Base-by-base conservation (phyloP, 2,113 vertebrate species). In the Oreochromis tanganicae region DNA sequence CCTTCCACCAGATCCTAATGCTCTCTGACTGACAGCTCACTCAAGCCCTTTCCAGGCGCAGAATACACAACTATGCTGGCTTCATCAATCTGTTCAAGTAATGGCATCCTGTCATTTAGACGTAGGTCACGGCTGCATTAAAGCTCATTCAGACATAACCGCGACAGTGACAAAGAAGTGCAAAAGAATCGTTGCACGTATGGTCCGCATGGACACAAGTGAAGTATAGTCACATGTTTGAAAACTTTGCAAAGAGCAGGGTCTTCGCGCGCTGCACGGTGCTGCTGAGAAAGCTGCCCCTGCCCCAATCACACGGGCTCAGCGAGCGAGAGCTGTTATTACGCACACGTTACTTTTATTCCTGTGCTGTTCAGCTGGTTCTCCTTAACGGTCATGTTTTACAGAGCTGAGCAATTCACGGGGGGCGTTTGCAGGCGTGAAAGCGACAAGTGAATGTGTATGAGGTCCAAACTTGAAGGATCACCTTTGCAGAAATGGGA, bases 1-100 rank as follows among this genome's bases (percentile, higher is more conserved):
- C 54, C 91, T 59, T 89, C 38, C 48, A 89, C 92, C 91, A 89
- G 92, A 94, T 89, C 82, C 34, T 93, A 95, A 95, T 94, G 90
- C 85, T 81, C 82, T 90, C 90, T 92, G 91, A 94, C 92, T 88
- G 89, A 87, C 88, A 43, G 93, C 86, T 93, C 90, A 91, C 88
- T 92, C 43, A 78, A 52, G 46, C 73, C 46, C 27, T 78, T 48
- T 78, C 48, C 46, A 78, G 27, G 29, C 10, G 1, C 29, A n/a
- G 46, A 78, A 34, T 78, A 52, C 73, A 78, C 27, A 78, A 32
- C 73, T 78, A 52, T 34, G 73, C 46, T 34, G 73, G 73, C 27
- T 78, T 78, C 73, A 78, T 78, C 73, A 78, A n/a, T 78, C 73
- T 50, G 73, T 78, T 52, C 46, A n/a, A 32, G 73, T 52, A 78